phyloP scores from a whole-genome alignment of 1,140 invertebrate species.

The Rhynchophorus ferrugineus region DNA sequence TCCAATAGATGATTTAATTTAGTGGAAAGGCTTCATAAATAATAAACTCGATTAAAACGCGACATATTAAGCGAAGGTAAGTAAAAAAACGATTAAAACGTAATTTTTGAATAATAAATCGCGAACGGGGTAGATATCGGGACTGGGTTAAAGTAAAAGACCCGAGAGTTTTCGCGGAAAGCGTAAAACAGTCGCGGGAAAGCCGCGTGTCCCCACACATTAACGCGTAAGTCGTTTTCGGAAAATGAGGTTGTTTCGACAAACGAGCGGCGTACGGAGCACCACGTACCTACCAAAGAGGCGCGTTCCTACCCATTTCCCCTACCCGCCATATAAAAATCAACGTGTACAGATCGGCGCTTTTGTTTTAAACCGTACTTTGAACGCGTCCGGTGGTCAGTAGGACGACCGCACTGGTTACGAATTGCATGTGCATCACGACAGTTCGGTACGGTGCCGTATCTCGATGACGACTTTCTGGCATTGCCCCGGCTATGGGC shows the following conservation, averaged over 20 bases:
- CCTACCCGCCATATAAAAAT: conserved; percentile 29
- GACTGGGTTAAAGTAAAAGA: too few relatives aligned
- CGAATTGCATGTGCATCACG: conserved; percentile 25
- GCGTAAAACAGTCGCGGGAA: neutral
- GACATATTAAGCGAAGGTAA: too few relatives aligned
- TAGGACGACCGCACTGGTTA: conserved; percentile 4
- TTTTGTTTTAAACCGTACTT: conserved; percentile 20
- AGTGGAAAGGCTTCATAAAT: too few relatives aligned
- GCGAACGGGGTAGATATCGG: too few relatives aligned
- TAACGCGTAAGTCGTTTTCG: neutral
- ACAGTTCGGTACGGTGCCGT: conserved; percentile 11
- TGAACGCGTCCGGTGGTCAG: conserved; percentile 9
- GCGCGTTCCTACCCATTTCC: conserved; percentile 23
- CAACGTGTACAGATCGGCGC: conserved; percentile 19
- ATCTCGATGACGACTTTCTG: conserved; percentile 25
- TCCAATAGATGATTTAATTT: too few relatives aligned
- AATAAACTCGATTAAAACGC: too few relatives aligned
- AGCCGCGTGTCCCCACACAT: neutral
- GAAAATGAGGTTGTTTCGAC: neutral
- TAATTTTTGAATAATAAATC: too few relatives aligned
- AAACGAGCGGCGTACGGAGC: neutral
- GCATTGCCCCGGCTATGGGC: conserved; percentile 32
- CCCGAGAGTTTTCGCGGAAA: too few relatives aligned
- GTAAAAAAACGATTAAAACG: too few relatives aligned
- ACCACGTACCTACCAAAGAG: too few relatives aligned